Conservation (phyloP, 2,113 vertebrate genomes). For the Tachuris rubrigastra region DNA sequence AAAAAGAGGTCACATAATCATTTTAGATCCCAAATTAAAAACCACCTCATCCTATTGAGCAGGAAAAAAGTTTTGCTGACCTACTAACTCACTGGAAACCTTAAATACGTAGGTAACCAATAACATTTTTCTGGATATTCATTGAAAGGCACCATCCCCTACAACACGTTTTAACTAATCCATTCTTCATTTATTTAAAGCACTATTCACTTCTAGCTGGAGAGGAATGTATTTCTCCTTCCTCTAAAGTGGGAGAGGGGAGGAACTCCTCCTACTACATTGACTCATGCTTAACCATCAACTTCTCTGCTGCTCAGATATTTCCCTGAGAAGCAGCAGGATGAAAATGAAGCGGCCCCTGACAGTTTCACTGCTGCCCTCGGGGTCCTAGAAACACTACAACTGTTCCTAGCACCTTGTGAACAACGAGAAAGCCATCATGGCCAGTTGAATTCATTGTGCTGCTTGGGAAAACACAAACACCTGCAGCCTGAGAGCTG, state of each 20-base stretch:
- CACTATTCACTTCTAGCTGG: background rate
- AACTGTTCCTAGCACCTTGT: background rate
- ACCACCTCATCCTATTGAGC: background rate
- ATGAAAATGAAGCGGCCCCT: background rate
- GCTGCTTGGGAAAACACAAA: background rate
- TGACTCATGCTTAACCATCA: background rate
- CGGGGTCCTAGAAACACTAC: background rate
- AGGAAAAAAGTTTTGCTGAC: background rate
- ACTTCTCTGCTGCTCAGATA: background rate
- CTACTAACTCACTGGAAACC: background rate
- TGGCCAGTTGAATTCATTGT: background rate
- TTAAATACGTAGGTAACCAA: background rate
- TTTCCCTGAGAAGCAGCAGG: background rate
- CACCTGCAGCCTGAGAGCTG: background rate
- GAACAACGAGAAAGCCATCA: background rate
- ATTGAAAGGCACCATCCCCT: background rate
- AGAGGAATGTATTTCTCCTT: background rate
- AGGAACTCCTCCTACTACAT: background rate
- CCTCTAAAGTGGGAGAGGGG: background rate
- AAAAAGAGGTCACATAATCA: background rate
- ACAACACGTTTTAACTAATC: background rate
- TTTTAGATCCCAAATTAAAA: background rate
- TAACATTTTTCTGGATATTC: background rate
- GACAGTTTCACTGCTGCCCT: background rate
- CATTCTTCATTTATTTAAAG: background rate